phyloP scores from a whole-genome alignment of 2,888 invertebrate species.

The Taphrorychus bicolor region DNA sequence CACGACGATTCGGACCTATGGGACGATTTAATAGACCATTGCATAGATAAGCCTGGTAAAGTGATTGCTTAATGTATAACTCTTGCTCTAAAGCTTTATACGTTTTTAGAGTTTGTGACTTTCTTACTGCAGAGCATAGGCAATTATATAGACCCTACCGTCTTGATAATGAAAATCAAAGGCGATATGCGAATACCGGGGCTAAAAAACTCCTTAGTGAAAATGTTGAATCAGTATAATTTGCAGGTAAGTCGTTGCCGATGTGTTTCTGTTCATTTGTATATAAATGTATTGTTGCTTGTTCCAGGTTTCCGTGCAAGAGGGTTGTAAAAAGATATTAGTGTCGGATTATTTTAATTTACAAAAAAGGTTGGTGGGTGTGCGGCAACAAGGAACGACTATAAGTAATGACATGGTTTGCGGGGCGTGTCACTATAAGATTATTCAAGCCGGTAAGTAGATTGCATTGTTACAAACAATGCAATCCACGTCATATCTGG shows the following conservation, averaged over 20 bases:
- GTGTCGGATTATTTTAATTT: slow-evolving; percentile 88
- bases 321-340: slow-evolving; percentile 90
- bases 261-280: background rate
- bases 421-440: slow-evolving; percentile 77
- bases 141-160: slow-evolving; percentile 89
- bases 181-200: slow-evolving; percentile 87
- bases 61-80: background rate
- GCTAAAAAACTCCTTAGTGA: slow-evolving; percentile 87
- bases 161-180: slow-evolving; percentile 81
- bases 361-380: slow-evolving; percentile 79
- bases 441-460: slow-evolving; percentile 71
- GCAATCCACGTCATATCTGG: too few species aligned
- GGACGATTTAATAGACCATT: slow-evolving; percentile 88
- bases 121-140: slow-evolving; percentile 77
- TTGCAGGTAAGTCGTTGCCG: slow-evolving; percentile 68
- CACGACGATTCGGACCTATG: slow-evolving; percentile 94
- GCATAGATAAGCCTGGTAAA: slow-evolving; percentile 79
- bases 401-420: slow-evolving; percentile 80
- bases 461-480: background rate
- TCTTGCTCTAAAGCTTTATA: background rate
- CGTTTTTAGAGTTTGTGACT: slow-evolving; percentile 72
- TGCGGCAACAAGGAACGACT: slow-evolving; percentile 80
- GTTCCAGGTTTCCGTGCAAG: slow-evolving; percentile 79
- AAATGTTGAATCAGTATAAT: slow-evolving; percentile 95
- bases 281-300: background rate